phyloP scores from a whole-genome alignment of 2,113 vertebrate genomes.

The Dicerorhinus sumatrensis region DNA sequence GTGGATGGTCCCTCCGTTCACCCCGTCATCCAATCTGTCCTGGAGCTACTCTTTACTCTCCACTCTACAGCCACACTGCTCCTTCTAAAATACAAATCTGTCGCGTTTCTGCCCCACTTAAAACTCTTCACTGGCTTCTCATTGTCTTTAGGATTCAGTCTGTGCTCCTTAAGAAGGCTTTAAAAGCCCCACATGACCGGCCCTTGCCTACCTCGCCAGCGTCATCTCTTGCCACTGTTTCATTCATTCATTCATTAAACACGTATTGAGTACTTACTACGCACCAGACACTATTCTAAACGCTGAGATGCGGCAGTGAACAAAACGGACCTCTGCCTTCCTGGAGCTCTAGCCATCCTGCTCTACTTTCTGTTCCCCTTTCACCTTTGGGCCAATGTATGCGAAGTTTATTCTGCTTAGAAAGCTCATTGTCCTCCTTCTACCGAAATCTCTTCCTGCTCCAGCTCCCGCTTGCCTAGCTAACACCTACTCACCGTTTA shows the following conservation, averaged over 20 bases:
- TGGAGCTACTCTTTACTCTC: background rate
- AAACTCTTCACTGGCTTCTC: background rate
- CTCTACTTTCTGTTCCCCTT: background rate
- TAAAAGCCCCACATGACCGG: background rate
- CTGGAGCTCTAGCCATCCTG: background rate
- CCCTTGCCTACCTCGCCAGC: background rate
- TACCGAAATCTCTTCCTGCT: background rate
- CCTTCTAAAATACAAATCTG: background rate
- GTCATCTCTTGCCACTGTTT: background rate
- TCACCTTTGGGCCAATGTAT: background rate
- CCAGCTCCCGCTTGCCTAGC: background rate
- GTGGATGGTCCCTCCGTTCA: background rate
- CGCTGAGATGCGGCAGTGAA: background rate
- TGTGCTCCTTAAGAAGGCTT: background rate
- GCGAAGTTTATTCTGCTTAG: constrained; percentile 19
- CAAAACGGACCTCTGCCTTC: background rate
- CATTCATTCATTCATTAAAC: constrained; percentile 54
- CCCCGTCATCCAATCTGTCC: background rate
- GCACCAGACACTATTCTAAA: background rate
- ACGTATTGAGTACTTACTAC: background rate
- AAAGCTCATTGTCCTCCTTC: background rate
- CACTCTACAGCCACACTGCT: background rate
- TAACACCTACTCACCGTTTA: background rate
- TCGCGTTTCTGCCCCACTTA: background rate
- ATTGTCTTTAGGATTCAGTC: background rate